Conservation (phyloP, 2,797 vertebrate species). For the Aythya fuligula region DNA sequence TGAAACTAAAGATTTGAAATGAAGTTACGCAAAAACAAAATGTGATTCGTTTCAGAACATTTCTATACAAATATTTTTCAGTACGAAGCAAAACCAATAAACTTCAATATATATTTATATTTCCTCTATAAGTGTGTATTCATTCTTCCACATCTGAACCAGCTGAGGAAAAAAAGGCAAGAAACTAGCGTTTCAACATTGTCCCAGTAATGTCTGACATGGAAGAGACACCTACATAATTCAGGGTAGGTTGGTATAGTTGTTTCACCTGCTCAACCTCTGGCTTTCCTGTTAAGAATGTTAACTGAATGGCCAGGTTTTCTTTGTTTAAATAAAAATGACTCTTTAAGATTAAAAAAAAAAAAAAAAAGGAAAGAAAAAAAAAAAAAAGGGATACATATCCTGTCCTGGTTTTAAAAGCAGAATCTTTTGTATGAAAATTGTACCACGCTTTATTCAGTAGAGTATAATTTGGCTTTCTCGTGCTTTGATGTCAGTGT, state of each 20-base stretch:
- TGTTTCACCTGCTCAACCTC: neutral
- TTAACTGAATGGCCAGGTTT: neutral
- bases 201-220: neutral
- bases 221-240: neutral
- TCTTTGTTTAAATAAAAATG: neutral
- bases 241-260: neutral
- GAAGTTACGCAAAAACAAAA: neutral
- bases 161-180: neutral
- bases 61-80: neutral
- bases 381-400: neutral
- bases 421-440: neutral
- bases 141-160: neutral
- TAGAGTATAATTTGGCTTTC: neutral
- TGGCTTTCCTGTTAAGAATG: neutral
- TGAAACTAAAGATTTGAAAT: neutral
- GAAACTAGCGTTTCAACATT: neutral
- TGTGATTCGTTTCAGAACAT: neutral
- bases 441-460: neutral
- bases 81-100: neutral
- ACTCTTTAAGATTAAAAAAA: neutral
- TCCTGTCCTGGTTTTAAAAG: neutral
- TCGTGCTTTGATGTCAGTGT: neutral
- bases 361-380: neutral
- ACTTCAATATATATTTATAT: neutral
- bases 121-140: neutral